These are phyloP conservation scores for Hesperia comma DNA, from an alignment of 2,888 invertebrate genomes.

Conservation along the genomic window DNA sequence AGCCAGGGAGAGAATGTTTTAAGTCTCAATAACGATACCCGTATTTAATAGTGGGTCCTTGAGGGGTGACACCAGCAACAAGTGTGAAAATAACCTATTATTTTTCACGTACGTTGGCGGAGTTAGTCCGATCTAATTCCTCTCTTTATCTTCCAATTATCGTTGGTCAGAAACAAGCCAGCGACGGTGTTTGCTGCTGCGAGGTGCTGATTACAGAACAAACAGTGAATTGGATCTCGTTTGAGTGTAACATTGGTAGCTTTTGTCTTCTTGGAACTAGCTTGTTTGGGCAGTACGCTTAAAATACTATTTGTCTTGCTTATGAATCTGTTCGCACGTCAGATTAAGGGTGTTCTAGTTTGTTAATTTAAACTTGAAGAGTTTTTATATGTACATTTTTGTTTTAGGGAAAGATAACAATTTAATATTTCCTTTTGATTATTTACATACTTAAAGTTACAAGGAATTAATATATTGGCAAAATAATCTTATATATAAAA, in stretches of 20 bases:
- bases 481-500: too few relatives aligned
- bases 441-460: too few relatives aligned
- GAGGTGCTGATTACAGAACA: slow-evolving; percentile 53
- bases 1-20: too few relatives aligned
- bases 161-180: slow-evolving; percentile 56
- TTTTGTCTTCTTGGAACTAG: slow-evolving; percentile 55
- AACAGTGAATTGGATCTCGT: slow-evolving; percentile 60
- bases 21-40: too few relatives aligned
- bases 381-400: too few relatives aligned
- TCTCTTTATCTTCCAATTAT: slow-evolving; percentile 71
- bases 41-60: too few relatives aligned
- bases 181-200: slow-evolving; percentile 51
- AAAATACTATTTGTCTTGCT: slow-evolving; percentile 22
- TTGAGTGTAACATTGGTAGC: slow-evolving; percentile 70
- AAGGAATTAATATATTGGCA: too few relatives aligned
- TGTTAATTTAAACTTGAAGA: neutral
- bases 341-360: neutral
- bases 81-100: too few relatives aligned
- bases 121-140: slow-evolving; percentile 60
- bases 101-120: neutral
- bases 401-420: neutral
- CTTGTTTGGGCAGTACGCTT: slow-evolving; percentile 26
- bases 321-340: slow-evolving; percentile 21
- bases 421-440: neutral
- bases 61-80: neutral